phyloP scores from a whole-genome alignment of 2,113 vertebrate species.

The Pygoscelis adeliae region DNA sequence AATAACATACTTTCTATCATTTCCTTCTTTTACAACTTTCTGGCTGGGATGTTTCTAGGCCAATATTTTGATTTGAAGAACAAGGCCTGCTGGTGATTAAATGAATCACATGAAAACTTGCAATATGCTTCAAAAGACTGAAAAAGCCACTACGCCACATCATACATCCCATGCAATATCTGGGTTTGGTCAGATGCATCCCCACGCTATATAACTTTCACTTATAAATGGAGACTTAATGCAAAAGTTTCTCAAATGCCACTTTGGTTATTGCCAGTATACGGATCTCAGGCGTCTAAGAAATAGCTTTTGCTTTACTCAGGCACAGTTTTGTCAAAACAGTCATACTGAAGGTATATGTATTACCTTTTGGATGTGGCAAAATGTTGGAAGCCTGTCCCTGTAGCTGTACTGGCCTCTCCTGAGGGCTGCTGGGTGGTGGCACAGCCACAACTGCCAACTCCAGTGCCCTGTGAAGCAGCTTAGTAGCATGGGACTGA shows the following conservation, averaged over 20 bases:
- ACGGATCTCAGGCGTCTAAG: neutral
- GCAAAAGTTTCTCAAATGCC: neutral
- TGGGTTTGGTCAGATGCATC: neutral
- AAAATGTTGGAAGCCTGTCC: neutral
- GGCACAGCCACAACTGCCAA: neutral
- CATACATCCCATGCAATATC: rapidly evolving
- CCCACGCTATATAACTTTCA: neutral
- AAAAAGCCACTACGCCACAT: neutral
- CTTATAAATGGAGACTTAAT: neutral
- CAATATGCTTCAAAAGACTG: neutral
- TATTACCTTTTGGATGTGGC: neutral
- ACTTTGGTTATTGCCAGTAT: neutral
- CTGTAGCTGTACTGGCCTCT: rapidly evolving
- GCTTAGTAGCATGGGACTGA: neutral
- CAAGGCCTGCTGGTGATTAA: neutral
- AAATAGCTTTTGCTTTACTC: neutral
- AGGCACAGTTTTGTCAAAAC: neutral
- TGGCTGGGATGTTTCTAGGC: neutral
- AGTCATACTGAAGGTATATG: neutral
- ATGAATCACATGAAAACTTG: neutral
- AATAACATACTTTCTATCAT: neutral
- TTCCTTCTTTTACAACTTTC: neutral
- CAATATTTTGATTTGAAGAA: neutral
- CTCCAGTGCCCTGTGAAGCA: neutral
- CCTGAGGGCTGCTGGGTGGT: neutral